These are phyloP conservation scores for Thyatira batis DNA, from an alignment of 2,888 invertebrate species.

Conservation along the genomic window DNA sequence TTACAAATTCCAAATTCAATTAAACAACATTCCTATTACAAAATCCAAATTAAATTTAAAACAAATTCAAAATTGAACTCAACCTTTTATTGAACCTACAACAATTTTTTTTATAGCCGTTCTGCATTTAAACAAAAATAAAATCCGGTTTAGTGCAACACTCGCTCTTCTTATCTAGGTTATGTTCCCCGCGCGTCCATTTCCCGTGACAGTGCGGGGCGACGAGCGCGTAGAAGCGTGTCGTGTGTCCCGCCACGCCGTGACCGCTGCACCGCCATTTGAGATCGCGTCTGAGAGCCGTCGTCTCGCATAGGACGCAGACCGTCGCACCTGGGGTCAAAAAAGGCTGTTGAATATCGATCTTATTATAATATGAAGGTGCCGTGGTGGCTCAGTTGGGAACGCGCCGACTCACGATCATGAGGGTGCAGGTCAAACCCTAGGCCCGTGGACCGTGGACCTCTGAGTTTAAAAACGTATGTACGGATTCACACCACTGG, in stretches of 20 bases:
- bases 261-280: slow-evolving; percentile 93
- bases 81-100: too few species aligned
- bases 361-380: too few species aligned
- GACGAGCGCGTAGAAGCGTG: slow-evolving; percentile 92
- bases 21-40: background rate
- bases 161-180: slow-evolving; percentile 56
- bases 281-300: slow-evolving; percentile 88
- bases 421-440: too few species aligned
- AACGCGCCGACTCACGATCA: too few species aligned
- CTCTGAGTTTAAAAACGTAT: too few species aligned
- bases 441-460: too few species aligned
- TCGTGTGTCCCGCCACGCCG: slow-evolving; percentile 88
- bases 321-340: slow-evolving; percentile 88
- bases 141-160: slow-evolving; percentile 73
- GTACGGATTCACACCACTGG: too few species aligned
- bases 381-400: too few species aligned
- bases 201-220: slow-evolving; percentile 95
- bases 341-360: too few species aligned
- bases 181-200: slow-evolving; percentile 85
- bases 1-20: too few species aligned
- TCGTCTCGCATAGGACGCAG: slow-evolving; percentile 91
- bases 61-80: background rate
- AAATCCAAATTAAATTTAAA: background rate
- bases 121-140: slow-evolving; percentile 66
- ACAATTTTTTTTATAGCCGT: too few species aligned